Evolutionary conservation across 2,113 vertebrate species (phyloP).

Genomic region (Hippopotamus amphibius): DNA sequence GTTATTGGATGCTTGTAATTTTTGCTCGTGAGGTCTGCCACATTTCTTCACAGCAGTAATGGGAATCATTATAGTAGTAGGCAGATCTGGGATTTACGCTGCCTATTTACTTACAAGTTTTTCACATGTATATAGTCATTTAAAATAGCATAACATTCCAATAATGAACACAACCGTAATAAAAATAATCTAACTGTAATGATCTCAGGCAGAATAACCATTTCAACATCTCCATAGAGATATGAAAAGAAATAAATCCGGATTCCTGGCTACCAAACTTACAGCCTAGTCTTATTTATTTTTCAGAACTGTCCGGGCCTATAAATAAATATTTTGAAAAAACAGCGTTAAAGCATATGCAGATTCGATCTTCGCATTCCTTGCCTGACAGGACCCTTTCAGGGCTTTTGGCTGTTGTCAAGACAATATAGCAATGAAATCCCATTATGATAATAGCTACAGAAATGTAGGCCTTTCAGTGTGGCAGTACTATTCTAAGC

Average conservation of each 20-base stretch:
- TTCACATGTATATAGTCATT: background rate
- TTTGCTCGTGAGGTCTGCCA: background rate
- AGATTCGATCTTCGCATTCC: background rate
- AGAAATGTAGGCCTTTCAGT: background rate
- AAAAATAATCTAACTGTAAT: conserved; percentile 32
- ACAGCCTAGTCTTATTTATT: background rate
- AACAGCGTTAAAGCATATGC: conserved; percentile 3
- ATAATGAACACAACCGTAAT: background rate
- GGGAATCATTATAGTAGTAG: background rate
- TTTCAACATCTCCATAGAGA: background rate
- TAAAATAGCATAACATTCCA: conserved; percentile 38
- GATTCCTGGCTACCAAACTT: background rate
- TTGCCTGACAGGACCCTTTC: background rate
- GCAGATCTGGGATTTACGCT: background rate
- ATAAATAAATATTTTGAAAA: conserved; percentile 42
- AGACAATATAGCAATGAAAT: conserved; percentile 50
- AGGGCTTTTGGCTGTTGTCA: conserved; percentile 11
- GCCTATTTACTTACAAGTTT: background rate
- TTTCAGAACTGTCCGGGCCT: background rate
- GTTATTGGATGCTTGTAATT: background rate
- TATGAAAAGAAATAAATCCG: background rate
- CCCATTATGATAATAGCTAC: conserved; percentile 30
- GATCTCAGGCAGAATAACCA: conserved; percentile 26
- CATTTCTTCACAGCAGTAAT: background rate
- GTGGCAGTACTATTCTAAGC: conserved; percentile 22